phyloP scores from a whole-genome alignment of 2,888 invertebrate genomes.

The Papilio demoleus region DNA sequence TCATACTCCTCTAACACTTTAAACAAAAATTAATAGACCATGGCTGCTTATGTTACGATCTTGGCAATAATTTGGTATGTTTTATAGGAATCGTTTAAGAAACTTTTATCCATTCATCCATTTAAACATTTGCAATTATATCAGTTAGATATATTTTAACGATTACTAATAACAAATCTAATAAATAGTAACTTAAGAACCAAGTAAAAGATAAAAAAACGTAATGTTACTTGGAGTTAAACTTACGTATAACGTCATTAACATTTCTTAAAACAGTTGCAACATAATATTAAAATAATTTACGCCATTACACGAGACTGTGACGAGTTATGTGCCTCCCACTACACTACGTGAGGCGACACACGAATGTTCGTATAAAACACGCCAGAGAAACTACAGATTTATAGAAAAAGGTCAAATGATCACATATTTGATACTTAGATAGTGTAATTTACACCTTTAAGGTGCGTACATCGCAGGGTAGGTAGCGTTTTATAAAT shows the following conservation, averaged over 20 bases:
- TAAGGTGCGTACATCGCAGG: neutral
- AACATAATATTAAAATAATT: constrained; percentile 36
- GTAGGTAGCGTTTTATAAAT: constrained; percentile 29
- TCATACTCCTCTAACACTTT: no score
- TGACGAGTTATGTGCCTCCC: neutral
- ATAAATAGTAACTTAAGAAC: no score
- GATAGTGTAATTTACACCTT: constrained; percentile 14
- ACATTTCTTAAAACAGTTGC: constrained; percentile 18
- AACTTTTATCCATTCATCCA: no score
- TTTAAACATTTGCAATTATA: no score
- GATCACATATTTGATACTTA: constrained; percentile 41
- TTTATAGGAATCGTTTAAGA: no score
- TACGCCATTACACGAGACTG: constrained; percentile 25
- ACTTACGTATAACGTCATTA: neutral
- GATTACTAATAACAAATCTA: no score
- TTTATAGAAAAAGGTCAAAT: constrained; percentile 49
- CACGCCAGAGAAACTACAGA: constrained; percentile 40
- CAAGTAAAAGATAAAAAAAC: no score
- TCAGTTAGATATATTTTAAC: no score
- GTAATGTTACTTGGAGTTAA: neutral
- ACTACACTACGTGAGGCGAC: neutral
- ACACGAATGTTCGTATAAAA: constrained; percentile 8
- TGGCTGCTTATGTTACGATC: neutral
- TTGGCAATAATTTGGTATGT: no score
- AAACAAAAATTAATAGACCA: no score